phyloP scores from a whole-genome alignment of 2,888 invertebrate genomes.

The Azorinus chamasolen region DNA sequence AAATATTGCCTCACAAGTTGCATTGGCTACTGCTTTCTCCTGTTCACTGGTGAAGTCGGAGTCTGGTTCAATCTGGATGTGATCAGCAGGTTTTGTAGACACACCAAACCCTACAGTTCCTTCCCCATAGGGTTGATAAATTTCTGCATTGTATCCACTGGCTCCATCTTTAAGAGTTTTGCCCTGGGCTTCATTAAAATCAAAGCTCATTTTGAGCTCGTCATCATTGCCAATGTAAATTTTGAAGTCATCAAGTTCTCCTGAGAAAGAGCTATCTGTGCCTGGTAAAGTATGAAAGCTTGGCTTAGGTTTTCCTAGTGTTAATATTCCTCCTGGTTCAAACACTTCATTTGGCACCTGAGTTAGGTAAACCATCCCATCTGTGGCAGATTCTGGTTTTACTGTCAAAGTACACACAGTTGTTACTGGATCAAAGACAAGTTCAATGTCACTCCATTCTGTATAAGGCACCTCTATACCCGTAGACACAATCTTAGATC shows the following conservation, averaged over 20 bases:
- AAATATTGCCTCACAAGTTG: constrained; percentile 22
- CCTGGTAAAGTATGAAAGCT: constrained; percentile 33
- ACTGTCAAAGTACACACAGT: background rate
- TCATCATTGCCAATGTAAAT: constrained; percentile 14
- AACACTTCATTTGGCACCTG: constrained; percentile 53
- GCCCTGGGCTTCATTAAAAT: background rate
- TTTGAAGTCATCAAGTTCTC: constrained; percentile 49
- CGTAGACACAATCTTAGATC: constrained; percentile 28
- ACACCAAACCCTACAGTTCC: constrained; percentile 3
- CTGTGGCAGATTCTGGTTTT: too few relatives aligned
- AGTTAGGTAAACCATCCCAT: too few relatives aligned
- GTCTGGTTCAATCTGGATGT: constrained; percentile 14
- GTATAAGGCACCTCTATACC: constrained; percentile 19
- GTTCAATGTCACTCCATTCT: constrained; percentile 57
- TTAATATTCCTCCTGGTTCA: constrained; percentile 63
- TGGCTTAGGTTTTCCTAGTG: constrained; percentile 66
- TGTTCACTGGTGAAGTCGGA: constrained; percentile 20
- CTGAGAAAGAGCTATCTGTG: constrained; percentile 50
- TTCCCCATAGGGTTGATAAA: constrained; percentile 30
- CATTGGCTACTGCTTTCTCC: constrained; percentile 4
- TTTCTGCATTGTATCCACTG: constrained; percentile 18
- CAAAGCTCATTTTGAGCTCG: constrained; percentile 17
- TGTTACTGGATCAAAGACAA: constrained; percentile 54
- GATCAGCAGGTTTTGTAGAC: constrained; percentile 35
- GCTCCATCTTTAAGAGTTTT: constrained; percentile 4